phyloP scores from a whole-genome alignment of 2,797 vertebrate species.

The Sebastes taczanowskii region DNA sequence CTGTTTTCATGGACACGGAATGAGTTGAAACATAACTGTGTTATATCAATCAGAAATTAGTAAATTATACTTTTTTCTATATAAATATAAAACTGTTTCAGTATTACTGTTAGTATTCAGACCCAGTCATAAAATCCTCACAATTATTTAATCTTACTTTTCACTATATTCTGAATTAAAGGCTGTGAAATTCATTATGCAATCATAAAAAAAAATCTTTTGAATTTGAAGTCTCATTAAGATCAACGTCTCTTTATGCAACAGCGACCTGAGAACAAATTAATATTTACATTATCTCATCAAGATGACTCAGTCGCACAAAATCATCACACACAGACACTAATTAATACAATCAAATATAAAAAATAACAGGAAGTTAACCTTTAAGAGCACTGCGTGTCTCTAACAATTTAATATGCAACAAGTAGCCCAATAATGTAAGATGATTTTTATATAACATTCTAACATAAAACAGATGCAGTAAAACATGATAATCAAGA shows the following conservation, averaged over 20 bases:
- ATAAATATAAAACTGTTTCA: not conserved
- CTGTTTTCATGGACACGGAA: not conserved
- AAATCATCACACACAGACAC: not conserved
- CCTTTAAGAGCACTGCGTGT: not conserved
- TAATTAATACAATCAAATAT: not conserved
- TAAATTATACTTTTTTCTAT: not conserved
- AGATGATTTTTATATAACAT: not conserved
- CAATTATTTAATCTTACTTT: not conserved
- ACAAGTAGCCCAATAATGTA: not conserved
- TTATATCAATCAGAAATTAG: not conserved
- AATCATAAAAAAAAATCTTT: not conserved
- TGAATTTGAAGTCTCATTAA: not conserved
- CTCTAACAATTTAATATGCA: not conserved
- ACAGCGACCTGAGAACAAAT: not conserved
- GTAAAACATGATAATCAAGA: not conserved
- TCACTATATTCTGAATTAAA: not conserved
- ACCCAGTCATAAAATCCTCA: not conserved
- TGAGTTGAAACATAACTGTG: not conserved
- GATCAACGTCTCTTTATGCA: not conserved
- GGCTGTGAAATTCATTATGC: not conserved
- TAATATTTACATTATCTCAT: not conserved
- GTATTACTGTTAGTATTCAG: not conserved
- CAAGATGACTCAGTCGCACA: not conserved
- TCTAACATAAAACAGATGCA: not conserved
- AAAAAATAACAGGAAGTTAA: not conserved